Base-by-base conservation (phyloP, 2,113 vertebrate genomes). In the Grallaria varia region DNA sequence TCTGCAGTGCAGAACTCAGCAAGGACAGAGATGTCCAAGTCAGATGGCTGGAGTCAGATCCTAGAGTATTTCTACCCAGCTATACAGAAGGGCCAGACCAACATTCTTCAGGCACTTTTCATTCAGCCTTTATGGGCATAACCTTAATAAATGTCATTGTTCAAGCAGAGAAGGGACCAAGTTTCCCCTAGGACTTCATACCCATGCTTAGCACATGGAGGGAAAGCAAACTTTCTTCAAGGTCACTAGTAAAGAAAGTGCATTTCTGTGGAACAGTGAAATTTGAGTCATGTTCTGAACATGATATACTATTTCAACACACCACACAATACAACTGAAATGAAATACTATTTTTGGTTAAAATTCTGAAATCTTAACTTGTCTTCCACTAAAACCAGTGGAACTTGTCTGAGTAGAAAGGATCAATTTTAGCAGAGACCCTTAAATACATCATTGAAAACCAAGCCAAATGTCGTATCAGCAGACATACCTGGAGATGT, bases 161-260 rank as follows among this genome's bases (percentile, higher is more conserved):
- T 77, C 2, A 15, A 73, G 59, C 31, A 35, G 28, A 19, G 44
- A 81, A 62, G 16, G 18, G 8, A 44, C 39, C 8, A 14, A 8
- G 7, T 85, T 69, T 95, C 44, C 31, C 13, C 8, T 33, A 17
- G 40, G 12, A 78, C 55, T 37, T 93, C 33, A 55, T 17, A 50
- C 23, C 10, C 16, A 16, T 4, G 2, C 28, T 33, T 4, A 64
- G 16, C 2, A 2, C 4, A 3, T 1, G 1, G 47, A 58, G 23
- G 37, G 12, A 71, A 58, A 84, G 5, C 19, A 68, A 35, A 53
- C 31, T 84, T 93, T 79, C 16, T 76, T 76, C 33, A 11, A 80
- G 67, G 39, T 55, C 19, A 12, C 15, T 72, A 68, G 33, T 67
- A 44, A 82, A 62, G 37, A 33, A 63, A 8, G 3, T 49, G 7